Evolutionary conservation across 2,797 vertebrate species (phyloP).

Genomic region (Petrocephalus schoutedeni): DNA sequence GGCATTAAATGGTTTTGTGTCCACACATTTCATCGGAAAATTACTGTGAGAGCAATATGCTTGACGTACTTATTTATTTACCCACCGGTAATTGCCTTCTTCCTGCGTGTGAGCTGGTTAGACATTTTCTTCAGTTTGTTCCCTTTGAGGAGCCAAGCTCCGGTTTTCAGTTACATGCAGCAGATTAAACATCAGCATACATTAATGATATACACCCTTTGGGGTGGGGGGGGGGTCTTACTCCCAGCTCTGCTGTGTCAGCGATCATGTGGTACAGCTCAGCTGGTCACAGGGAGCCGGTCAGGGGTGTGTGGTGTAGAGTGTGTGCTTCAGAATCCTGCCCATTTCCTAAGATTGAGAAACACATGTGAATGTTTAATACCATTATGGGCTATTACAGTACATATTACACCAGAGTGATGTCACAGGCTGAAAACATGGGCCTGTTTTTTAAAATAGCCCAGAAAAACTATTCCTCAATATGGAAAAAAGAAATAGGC

Average conservation of each 20-base stretch:
- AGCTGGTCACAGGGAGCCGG: neutral
- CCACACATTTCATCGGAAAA: neutral
- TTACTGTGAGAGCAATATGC: neutral
- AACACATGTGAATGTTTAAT: constrained; percentile 20
- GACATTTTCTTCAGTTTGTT: neutral
- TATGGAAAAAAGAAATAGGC: neutral
- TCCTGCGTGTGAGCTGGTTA: neutral
- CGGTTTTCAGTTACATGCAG: neutral
- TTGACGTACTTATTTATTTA: neutral
- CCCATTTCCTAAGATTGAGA: constrained; percentile 3
- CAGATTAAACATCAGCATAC: neutral
- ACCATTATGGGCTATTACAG: neutral
- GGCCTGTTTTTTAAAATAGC: neutral
- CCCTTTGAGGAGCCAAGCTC: neutral
- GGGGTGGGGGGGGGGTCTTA: neutral
- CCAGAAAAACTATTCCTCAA: neutral
- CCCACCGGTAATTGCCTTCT: neutral
- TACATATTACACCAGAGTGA: neutral
- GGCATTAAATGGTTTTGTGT: neutral
- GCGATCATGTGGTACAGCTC: neutral
- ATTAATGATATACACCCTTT: neutral
- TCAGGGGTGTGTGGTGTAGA: neutral
- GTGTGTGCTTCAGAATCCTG: neutral
- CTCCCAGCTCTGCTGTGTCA: neutral
- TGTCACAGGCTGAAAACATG: neutral